Evolutionary conservation across 2,113 vertebrate genomes (phyloP).

Genomic region (Campylomormyrus tamandua): DNA sequence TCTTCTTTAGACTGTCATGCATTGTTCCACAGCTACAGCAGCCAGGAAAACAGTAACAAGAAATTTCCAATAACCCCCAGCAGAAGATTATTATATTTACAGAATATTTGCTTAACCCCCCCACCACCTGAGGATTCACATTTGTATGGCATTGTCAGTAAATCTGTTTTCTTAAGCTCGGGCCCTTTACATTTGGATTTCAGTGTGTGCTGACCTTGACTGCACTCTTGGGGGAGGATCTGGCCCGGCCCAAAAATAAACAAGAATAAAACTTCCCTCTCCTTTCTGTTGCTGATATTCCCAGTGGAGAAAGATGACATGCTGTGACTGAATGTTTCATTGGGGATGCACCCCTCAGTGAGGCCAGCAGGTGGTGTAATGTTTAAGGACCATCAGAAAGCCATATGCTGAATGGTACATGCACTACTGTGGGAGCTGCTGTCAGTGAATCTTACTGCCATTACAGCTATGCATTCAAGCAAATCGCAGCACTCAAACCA

Average conservation of each 20-base stretch:
- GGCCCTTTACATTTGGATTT: constrained; percentile 37
- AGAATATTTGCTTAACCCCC: not conserved
- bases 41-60: not conserved
- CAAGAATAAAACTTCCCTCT: constrained; percentile 43
- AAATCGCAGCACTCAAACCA: not conserved
- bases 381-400: not conserved
- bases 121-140: not conserved
- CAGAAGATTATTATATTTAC: not conserved
- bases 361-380: constrained; percentile 5
- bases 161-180: not conserved
- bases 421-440: not conserved
- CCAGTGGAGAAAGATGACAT: constrained; percentile 39
- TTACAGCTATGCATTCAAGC: not conserved
- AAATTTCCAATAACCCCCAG: not conserved
- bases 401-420: not conserved
- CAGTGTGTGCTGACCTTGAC: constrained; percentile 60
- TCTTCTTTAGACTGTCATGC: not conserved
- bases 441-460: not conserved
- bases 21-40: not conserved
- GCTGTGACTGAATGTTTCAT: constrained; percentile 32
- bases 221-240: constrained; percentile 49
- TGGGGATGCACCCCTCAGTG: not conserved
- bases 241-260: constrained; percentile 63
- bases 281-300: constrained; percentile 55
- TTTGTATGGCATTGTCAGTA: not conserved